Evolutionary conservation across 2,113 vertebrate genomes (phyloP).

Genomic region (Nycticryphes semicollaris): DNA sequence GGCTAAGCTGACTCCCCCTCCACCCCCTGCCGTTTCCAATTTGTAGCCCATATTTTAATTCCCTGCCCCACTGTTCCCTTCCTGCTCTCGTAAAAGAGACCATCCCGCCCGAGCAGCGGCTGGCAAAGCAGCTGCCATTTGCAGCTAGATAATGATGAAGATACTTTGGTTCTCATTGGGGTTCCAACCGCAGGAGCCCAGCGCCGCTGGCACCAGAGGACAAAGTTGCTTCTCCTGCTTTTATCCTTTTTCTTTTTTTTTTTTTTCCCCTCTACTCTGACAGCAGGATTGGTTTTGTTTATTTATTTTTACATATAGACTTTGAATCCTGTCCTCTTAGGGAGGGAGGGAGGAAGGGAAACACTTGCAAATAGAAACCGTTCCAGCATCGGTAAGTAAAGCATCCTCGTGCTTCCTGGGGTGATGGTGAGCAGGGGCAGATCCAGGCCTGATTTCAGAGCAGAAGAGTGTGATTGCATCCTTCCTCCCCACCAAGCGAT

Average conservation of each 20-base stretch:
- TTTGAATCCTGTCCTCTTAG: background rate
- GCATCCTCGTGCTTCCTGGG: background rate
- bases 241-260: background rate
- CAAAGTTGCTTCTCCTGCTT: background rate
- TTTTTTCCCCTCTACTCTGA: background rate
- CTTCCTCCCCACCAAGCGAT: background rate
- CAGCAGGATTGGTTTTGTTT: background rate
- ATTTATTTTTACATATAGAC: background rate
- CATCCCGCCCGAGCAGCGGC: background rate
- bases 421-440: background rate
- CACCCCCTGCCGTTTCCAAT: background rate
- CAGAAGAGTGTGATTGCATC: background rate
- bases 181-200: background rate
- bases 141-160: background rate
- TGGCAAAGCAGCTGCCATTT: constrained; percentile 15
- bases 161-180: constrained; percentile 7
- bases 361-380: background rate
- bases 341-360: background rate
- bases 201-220: constrained; percentile 11
- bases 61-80: constrained; percentile 44
- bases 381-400: background rate
- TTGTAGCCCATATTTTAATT: constrained; percentile 55
- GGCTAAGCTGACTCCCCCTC: background rate
- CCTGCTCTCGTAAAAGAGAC: background rate
- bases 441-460: background rate